Conservation (phyloP, 2,888 invertebrate genomes). For the Harpalus rufipes region DNA sequence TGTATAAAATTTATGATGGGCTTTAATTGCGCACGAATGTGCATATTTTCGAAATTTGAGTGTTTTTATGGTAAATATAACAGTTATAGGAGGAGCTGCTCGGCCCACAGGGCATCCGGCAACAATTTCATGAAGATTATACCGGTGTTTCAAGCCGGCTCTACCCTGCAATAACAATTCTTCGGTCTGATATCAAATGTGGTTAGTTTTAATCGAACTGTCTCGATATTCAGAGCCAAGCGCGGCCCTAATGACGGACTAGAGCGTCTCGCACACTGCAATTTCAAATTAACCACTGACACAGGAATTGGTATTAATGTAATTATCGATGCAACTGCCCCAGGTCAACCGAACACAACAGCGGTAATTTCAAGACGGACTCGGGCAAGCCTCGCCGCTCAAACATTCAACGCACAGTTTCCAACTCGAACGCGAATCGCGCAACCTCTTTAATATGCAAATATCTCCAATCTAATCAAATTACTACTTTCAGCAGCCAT, state of each 20-base stretch:
- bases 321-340: conserved; percentile 75
- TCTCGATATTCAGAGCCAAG: conserved; percentile 71
- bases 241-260: conserved; percentile 69
- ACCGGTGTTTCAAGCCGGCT: conserved; percentile 61
- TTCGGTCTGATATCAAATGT: conserved; percentile 77
- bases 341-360: conserved; percentile 71
- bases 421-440: conserved; percentile 50
- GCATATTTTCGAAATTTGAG: conserved; percentile 67
- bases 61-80: conserved; percentile 67
- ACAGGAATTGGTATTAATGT: conserved; percentile 75
- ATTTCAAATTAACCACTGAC: conserved; percentile 72
- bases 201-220: conserved; percentile 74
- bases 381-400: conserved; percentile 23
- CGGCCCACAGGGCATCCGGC: conserved; percentile 65
- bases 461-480: conserved; percentile 49
- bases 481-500: conserved; percentile 9
- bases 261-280: conserved; percentile 71
- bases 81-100: conserved; percentile 63
- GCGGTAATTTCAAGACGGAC: conserved; percentile 71
- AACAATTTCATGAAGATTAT: conserved; percentile 67
- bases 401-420: conserved; percentile 68
- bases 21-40: conserved; percentile 66
- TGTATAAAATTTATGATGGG: conserved; percentile 66
- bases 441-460: conserved; percentile 59
- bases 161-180: conserved; percentile 75